Conservation (phyloP, 1,140 invertebrate species). For the Drosophila pallidifrons region DNA sequence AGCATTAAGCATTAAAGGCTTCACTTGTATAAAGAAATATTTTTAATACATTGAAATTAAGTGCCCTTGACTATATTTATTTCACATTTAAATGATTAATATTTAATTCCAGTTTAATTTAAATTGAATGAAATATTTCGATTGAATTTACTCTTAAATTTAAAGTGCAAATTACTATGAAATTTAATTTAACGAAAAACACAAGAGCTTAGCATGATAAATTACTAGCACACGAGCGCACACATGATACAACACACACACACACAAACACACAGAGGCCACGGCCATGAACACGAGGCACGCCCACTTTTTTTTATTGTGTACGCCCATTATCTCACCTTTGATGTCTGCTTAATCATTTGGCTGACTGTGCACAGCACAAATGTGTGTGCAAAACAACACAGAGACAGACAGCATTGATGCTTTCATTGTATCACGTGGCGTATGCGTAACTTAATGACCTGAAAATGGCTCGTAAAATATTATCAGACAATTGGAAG, state of each 20-base stretch:
- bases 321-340: conserved; percentile 14
- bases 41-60: no score
- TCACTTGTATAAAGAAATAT: no score
- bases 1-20: no score
- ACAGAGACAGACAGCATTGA: background rate
- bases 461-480: conserved; percentile 30
- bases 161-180: conserved; percentile 3
- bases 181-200: conserved; percentile 16
- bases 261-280: background rate
- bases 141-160: background rate
- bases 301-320: background rate
- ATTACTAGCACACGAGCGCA: conserved; percentile 59
- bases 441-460: conserved; percentile 44
- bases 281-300: background rate
- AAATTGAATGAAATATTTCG: background rate
- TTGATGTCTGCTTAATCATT: conserved; percentile 24
- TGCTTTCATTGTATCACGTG: conserved; percentile 23
- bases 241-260: conserved; percentile 15
- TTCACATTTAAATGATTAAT: no score
- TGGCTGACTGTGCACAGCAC: conserved; percentile 24
- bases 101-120: no score
- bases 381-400: background rate
- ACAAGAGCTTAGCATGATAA: conserved; percentile 46
- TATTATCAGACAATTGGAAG: conserved; percentile 39
- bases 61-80: no score